These are phyloP conservation scores for Anagyrus pseudococci DNA, from an alignment of 2,888 invertebrate species.

Conservation along the genomic window DNA sequence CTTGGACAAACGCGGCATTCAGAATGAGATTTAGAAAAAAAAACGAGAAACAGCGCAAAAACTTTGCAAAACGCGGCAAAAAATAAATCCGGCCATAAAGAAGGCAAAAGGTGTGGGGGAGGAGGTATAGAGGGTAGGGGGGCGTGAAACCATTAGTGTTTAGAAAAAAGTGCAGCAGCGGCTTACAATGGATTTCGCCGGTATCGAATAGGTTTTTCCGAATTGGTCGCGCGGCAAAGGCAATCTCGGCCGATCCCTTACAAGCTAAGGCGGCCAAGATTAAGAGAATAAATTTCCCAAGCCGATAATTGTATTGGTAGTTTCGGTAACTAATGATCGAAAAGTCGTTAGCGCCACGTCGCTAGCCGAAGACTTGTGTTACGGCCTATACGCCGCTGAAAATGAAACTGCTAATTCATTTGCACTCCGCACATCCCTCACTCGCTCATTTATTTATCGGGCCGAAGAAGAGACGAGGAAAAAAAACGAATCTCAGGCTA, in stretches of 20 bases:
- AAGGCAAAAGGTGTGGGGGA: neutral
- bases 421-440: conserved; percentile 9
- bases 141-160: conserved; percentile 30
- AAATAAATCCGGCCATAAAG: too few relatives aligned
- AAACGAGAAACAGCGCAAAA: neutral
- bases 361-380: conserved; percentile 47
- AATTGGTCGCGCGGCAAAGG: conserved; percentile 49
- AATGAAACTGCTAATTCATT: conserved; percentile 48
- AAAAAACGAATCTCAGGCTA: too few relatives aligned
- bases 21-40: neutral
- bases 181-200: conserved; percentile 33
- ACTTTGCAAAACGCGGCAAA: neutral
- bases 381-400: too few relatives aligned
- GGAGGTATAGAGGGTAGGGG: neutral
- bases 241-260: conserved; percentile 40
- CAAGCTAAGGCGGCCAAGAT: conserved; percentile 24
- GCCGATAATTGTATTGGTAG: conserved; percentile 61
- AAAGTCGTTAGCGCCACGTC: conserved; percentile 58
- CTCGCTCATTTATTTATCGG: conserved; percentile 6
- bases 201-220: conserved; percentile 38
- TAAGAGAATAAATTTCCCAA: conserved; percentile 56
- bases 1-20: too few relatives aligned
- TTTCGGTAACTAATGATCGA: conserved; percentile 62
- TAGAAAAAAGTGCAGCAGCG: conserved; percentile 27
- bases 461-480: too few relatives aligned